Evolutionary conservation across 2,888 invertebrate species (phyloP), one percentile per base, ranked within the genome.

Genomic region (Limnephilus lunatus): DNA sequence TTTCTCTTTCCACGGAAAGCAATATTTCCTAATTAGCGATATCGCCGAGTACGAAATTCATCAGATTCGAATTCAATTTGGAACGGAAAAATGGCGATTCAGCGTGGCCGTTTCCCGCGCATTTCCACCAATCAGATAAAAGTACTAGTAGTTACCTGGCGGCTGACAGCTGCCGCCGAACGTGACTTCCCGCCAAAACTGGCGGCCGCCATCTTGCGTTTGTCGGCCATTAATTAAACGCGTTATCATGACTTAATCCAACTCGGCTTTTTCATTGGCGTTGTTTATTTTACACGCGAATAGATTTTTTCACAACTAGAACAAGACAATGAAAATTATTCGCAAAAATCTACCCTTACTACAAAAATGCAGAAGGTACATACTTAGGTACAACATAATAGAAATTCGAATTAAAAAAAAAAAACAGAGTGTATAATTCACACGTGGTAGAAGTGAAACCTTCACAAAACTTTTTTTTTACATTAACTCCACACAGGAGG

Each of bases 111-210:
- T 39, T 80, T 83, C 82, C n/a, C 85, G 89, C 89, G 89, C 83
- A 85, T 89, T 91, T 91, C 83, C 32, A 83, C 91, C 91, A 89
- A 91, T 91, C 91, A 88, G 91, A 91, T 91, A 88, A 91, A 44
- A n/a, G 68, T 68, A 68, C 68, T 9, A 68, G n/a, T 68, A 30
- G 80, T 80, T 88, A 89, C 88, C 88, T 89, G 88, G 80, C 89
- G 35, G 83, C 89, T 89, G 91, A 91, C 91, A 89, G 89, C 91
- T 68, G 91, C 89, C 82, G 87, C 53, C 53, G 91, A 82, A 91
- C 91, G 91, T 91, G 91, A 91, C 91, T 88, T 87, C 87, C 87
- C 91, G 88, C 88, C 88, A 81, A 89, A 89, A 89, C 88, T 81
- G 88, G 81, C 31, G 90, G 39, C 90, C 53, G 90, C 90, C 90